Evolutionary conservation across 2,113 vertebrate species (phyloP), one percentile per base, ranked within the genome.

Genomic region (Talpa occidentalis): DNA sequence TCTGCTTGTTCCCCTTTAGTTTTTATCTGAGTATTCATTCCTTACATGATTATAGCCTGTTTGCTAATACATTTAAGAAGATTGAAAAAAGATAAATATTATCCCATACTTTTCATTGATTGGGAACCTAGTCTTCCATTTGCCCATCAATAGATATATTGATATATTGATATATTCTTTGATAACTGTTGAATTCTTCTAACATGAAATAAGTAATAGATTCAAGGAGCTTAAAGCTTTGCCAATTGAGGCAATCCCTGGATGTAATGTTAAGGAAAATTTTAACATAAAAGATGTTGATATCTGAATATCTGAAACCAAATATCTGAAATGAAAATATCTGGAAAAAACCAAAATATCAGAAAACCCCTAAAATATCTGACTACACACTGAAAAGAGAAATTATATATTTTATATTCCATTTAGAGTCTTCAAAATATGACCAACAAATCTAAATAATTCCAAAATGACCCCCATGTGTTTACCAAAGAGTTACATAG

Each of bases 11-110:
- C 17, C 77, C 32, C 28, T 40, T 76, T 82, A 28, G 83, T 30
- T 78, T 90, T 90, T 49, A 84, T 15, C 62, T 42, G 28, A 69
- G 10, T 69, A 21, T 22, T 22, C 54, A 42, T 85, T 44, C 44
- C 35, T 37, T 86, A 32, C 3, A 32, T 30, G 73, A 35, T 77
- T 86, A 22, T 64, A 54, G 37, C 35, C 60, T n/a, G 6, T 64
- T 73, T 28, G 22, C 22, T 47, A 21, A 44, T 28, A 22, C 24
- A 74, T 73, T 86, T 90, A 84, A 83, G 44, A 73, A 80, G 28
- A 62, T 35, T 90, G 88, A 28, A 69, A 54, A 83, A 52, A 89
- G 79, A 70, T 70, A 78, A 28, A 44, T 94, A 80, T 80, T 64
- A 73, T 66, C 19, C 10, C 73, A 11, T 10, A 37, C 5, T 59